A percentile compares a stretch with the other conserved stretches of the same genome.
Evolutionary conservation across 1,140 invertebrate genomes (phyloP).

Genomic region (Chlorops oryzae): DNA sequence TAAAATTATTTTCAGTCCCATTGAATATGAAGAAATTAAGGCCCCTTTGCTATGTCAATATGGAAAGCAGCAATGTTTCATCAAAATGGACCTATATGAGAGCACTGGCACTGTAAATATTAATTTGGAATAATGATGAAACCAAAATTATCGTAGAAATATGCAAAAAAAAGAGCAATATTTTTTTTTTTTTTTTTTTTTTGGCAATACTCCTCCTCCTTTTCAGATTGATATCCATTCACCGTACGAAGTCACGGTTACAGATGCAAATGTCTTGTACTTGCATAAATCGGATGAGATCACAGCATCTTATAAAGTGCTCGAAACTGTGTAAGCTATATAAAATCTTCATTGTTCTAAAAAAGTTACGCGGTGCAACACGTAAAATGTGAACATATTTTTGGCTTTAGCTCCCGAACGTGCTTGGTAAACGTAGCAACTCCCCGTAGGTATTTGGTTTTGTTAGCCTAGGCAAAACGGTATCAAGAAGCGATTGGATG

Average conservation of each 20-base stretch:
- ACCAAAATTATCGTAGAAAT: not conserved
- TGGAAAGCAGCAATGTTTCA: slow-evolving; percentile 43
- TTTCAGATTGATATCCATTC: slow-evolving; percentile 41
- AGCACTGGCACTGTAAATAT: slow-evolving; percentile 33
- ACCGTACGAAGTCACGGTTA: slow-evolving; percentile 39
- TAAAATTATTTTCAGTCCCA: slow-evolving; percentile 15
- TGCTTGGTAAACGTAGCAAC: no score
- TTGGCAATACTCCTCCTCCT: no score
- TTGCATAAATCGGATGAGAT: slow-evolving; percentile 43
- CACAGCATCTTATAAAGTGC: slow-evolving; percentile 39
- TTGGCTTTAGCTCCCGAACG: no score
- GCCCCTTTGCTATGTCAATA: slow-evolving; percentile 35
- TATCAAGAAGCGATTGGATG: no score
- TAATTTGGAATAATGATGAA: not conserved
- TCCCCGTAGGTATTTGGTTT: no score
- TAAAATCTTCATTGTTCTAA: no score
- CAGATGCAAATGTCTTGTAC: slow-evolving; percentile 32
- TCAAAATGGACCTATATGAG: slow-evolving; percentile 42
- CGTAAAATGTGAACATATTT: no score
- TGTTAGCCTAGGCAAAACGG: no score
- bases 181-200: no score
- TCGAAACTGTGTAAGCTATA: slow-evolving; percentile 42
- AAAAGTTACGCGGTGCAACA: no score
- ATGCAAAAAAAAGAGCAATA: not conserved
- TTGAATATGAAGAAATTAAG: slow-evolving; percentile 23